These are phyloP conservation scores for Epirrita christyi DNA, from an alignment of 2,888 invertebrate genomes.

Conservation along the genomic window DNA sequence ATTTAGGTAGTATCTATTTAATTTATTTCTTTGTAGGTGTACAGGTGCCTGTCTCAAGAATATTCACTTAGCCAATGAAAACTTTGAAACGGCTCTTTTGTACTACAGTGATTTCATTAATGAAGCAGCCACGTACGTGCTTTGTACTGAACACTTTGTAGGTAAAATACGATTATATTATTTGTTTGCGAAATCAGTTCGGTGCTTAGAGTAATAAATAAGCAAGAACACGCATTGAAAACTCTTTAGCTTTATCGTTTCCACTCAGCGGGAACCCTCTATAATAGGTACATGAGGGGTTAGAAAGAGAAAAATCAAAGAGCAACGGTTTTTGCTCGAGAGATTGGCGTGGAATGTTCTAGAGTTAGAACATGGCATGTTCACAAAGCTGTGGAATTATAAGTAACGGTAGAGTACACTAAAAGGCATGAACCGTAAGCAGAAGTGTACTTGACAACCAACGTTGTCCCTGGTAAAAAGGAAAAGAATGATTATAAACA, in stretches of 20 bases:
- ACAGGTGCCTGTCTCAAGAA: slow-evolving; percentile 48
- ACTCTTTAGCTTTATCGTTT: too few species aligned
- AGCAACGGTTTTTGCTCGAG: too few species aligned
- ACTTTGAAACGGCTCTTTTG: slow-evolving; percentile 62
- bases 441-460: background rate
- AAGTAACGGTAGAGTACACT: background rate
- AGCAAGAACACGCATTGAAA: background rate
- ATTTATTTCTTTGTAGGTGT: slow-evolving; percentile 25
- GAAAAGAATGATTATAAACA: too few species aligned
- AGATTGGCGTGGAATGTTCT: too few species aligned
- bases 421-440: background rate
- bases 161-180: slow-evolving; percentile 30
- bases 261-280: too few species aligned
- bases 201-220: background rate
- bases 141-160: slow-evolving; percentile 24
- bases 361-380: background rate
- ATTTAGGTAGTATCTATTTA: background rate
- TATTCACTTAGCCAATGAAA: slow-evolving; percentile 63
- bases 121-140: slow-evolving; percentile 33
- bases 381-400: background rate
- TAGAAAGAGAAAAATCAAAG: too few species aligned
- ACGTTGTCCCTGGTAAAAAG: too few species aligned
- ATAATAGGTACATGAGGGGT: too few species aligned
- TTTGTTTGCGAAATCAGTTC: slow-evolving; percentile 6
- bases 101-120: slow-evolving; percentile 65